A percentile compares a stretch with the other conserved stretches of the same genome.
These are phyloP conservation scores for Pygmarrhopalites habei DNA, from an alignment of 1,140 invertebrate species.

Conservation along the genomic window DNA sequence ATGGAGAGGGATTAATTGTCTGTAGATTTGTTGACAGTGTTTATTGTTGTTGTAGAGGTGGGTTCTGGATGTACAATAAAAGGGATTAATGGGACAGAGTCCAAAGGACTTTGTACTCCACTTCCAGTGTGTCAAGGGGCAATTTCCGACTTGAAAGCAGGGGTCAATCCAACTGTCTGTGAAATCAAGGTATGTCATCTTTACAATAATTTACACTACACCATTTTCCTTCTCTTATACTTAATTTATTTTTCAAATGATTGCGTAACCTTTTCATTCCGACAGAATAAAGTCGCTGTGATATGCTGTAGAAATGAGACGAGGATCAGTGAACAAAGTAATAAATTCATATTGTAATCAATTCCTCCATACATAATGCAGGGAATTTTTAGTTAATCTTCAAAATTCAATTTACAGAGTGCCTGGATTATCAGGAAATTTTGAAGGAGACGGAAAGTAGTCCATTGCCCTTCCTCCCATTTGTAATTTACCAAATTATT, in stretches of 20 bases:
- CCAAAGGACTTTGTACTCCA: too few species aligned
- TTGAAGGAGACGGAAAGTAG: neutral
- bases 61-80: neutral
- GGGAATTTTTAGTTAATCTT: too few species aligned
- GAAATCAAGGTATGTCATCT: neutral
- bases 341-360: neutral
- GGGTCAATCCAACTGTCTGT: slow-evolving; percentile 16
- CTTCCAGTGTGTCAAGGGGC: neutral
- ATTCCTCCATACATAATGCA: too few species aligned
- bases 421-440: slow-evolving; percentile 10
- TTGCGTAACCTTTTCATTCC: neutral
- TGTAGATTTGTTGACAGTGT: too few species aligned
- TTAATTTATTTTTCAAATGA: neutral
- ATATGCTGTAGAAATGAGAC: slow-evolving; percentile 26
- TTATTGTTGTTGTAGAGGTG: too few species aligned
- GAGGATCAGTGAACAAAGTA: slow-evolving; percentile 31
- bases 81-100: slow-evolving; percentile 17
- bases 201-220: too few species aligned
- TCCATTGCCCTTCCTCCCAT: neutral
- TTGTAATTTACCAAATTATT: too few species aligned
- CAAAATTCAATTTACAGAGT: slow-evolving; percentile 22
- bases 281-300: slow-evolving; percentile 10
- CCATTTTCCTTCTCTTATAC: neutral
- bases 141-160: slow-evolving; percentile 16
- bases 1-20: too few species aligned